These are phyloP conservation scores for Avahi laniger DNA, from an alignment of 2,797 vertebrate species.

Conservation along the genomic window DNA sequence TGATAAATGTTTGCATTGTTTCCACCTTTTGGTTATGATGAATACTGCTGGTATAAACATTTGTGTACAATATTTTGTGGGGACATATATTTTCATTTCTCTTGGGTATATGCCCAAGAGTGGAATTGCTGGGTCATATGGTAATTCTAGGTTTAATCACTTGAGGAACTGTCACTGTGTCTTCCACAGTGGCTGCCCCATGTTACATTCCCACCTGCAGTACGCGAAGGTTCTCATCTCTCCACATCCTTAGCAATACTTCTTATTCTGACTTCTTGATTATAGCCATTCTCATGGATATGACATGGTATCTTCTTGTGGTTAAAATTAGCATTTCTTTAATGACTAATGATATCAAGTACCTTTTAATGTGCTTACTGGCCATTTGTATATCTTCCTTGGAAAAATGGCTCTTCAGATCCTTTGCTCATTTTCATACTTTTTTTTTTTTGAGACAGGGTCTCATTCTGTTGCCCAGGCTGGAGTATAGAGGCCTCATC, in stretches of 20 bases:
- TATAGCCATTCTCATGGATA: neutral
- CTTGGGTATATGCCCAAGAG: neutral
- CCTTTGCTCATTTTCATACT: neutral
- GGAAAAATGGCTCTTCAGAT: neutral
- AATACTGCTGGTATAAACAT: neutral
- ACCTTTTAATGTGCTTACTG: neutral
- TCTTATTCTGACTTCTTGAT: neutral
- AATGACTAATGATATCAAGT: neutral
- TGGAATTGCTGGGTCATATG: neutral
- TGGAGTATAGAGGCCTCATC: neutral
- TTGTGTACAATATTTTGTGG: neutral
- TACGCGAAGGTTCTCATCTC: neutral
- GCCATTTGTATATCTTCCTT: neutral
- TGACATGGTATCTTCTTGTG: neutral
- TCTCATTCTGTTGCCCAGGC: neutral
- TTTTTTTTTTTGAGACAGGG: neutral
- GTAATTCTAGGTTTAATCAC: neutral
- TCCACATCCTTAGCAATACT: neutral
- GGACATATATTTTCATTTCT: slow-evolving; percentile 7
- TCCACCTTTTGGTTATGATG: neutral
- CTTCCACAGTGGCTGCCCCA: neutral
- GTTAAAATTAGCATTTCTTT: neutral
- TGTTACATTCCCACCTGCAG: neutral
- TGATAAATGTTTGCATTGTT: neutral
- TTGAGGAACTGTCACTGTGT: neutral